These are phyloP conservation scores for Hypsibius dujardini DNA, from an alignment of 1,140 invertebrate genomes.

Conservation along the genomic window DNA sequence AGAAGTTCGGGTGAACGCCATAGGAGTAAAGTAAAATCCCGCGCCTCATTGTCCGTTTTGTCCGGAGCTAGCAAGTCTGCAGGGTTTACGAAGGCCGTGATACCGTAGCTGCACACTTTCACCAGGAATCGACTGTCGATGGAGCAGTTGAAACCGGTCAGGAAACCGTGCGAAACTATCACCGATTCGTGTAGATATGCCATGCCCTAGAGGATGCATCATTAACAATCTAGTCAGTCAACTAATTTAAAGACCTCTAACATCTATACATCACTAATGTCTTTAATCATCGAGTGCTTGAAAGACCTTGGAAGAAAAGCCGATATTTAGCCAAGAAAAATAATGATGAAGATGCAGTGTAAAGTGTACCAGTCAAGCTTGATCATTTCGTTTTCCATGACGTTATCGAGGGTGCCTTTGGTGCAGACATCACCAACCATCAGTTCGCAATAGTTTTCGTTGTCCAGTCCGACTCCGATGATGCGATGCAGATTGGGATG, in stretches of 20 bases:
- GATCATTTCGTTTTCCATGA: background rate
- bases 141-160: background rate
- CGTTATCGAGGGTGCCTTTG: slow-evolving; percentile 24
- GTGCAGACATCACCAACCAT: background rate
- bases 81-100: slow-evolving; percentile 20
- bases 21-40: slow-evolving; percentile 35
- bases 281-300: background rate
- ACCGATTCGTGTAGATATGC: background rate
- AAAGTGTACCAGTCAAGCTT: background rate
- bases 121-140: slow-evolving; percentile 9
- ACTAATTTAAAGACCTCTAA: slow-evolving; percentile 13
- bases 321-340: too few relatives aligned
- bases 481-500: too few relatives aligned
- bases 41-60: background rate
- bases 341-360: background rate
- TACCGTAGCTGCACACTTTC: background rate
- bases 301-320: too few relatives aligned
- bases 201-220: background rate
- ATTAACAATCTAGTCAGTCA: background rate
- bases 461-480: too few relatives aligned
- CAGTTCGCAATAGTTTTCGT: too few relatives aligned
- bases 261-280: background rate
- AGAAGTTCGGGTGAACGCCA: slow-evolving; percentile 53
- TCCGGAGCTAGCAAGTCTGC: slow-evolving; percentile 13
- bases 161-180: background rate